Evolutionary conservation across 2,888 invertebrate species (phyloP).

Genomic region (Quadriops clusia): DNA sequence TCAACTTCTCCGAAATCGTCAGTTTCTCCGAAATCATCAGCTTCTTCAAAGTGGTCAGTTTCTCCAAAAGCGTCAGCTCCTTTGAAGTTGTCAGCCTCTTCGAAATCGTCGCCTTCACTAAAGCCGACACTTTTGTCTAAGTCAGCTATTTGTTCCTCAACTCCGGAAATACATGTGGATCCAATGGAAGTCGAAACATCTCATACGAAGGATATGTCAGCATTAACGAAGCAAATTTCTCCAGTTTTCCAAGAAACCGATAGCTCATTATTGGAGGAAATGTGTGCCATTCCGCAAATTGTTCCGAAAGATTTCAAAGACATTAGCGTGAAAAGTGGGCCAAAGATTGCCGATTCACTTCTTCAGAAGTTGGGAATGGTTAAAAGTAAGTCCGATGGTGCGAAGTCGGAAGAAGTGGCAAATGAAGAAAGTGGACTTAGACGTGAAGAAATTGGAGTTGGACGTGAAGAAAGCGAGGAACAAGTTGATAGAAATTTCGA

Average conservation of each 20-base stretch:
- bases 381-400: constrained; percentile 24
- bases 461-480: constrained; percentile 18
- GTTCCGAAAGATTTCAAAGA: constrained; percentile 32
- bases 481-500: constrained; percentile 11
- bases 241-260: constrained; percentile 35
- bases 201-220: constrained; percentile 11
- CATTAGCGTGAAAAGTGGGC: constrained; percentile 30
- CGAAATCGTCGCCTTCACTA: too few relatives aligned
- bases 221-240: constrained; percentile 22
- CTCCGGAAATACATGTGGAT: too few relatives aligned
- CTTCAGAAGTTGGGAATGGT: constrained; percentile 33
- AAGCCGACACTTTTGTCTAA: constrained; percentile 10
- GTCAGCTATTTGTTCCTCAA: too few relatives aligned
- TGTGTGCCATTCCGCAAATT: constrained; percentile 26
- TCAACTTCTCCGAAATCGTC: too few relatives aligned
- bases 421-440: constrained; percentile 11
- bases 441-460: constrained; percentile 14
- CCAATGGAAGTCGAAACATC: too few relatives aligned
- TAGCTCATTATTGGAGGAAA: constrained; percentile 30
- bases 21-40: too few relatives aligned
- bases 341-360: constrained; percentile 34
- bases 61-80: too few relatives aligned
- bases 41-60: too few relatives aligned
- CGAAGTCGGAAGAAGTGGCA: constrained; percentile 8
- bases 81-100: too few relatives aligned